phyloP scores from a whole-genome alignment of 2,113 vertebrate species.

The Natator depressus region DNA sequence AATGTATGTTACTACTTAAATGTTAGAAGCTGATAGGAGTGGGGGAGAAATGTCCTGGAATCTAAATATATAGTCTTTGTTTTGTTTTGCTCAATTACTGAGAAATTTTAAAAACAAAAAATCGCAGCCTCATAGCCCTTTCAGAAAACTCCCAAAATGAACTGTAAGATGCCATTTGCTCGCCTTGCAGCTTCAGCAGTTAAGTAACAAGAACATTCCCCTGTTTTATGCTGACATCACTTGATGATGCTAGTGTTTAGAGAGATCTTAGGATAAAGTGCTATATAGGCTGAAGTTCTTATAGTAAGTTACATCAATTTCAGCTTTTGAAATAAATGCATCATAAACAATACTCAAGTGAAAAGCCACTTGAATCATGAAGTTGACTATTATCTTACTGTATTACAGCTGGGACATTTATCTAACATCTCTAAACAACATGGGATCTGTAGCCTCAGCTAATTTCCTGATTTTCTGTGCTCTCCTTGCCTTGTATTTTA shows the following conservation, averaged over 20 bases:
- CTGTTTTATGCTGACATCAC: background rate
- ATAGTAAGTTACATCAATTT: background rate
- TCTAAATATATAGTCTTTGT: background rate
- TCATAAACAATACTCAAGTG: background rate
- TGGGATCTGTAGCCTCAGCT: background rate
- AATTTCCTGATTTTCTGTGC: background rate
- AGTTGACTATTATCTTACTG: background rate
- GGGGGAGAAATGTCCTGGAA: background rate
- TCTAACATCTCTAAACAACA: background rate
- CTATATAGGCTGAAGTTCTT: background rate
- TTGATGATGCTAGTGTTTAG: background rate
- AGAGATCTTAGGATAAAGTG: background rate
- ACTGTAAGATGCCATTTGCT: background rate
- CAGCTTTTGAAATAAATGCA: background rate
- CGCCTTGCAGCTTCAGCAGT: background rate
- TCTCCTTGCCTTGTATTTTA: background rate
- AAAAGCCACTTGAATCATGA: background rate
- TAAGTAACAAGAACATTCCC: background rate
- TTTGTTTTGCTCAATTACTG: background rate
- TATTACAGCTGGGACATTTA: background rate
- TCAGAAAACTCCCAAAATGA: background rate
- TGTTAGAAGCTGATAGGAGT: background rate
- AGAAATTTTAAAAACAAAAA: background rate
- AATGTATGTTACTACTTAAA: constrained; percentile 8
- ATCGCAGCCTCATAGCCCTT: background rate